Base-by-base conservation (phyloP, 2,113 vertebrate genomes). In the Antechinus stuartii region DNA sequence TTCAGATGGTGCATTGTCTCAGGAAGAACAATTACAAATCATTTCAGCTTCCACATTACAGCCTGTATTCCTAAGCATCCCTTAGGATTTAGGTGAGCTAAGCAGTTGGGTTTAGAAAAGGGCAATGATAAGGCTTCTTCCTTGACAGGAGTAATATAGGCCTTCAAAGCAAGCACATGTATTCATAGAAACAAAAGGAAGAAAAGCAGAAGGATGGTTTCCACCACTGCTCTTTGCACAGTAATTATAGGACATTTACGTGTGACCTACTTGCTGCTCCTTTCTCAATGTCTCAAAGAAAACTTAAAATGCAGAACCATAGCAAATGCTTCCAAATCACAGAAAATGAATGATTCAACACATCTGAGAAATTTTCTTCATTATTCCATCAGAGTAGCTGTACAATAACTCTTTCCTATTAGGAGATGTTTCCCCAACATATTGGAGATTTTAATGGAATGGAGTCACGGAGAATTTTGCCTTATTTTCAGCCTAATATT, bases 11-110 rank as follows among this genome's bases (percentile, higher is more conserved):
- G 10, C 76, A 52, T 96, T 96, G 76, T 97, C 96, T 94, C 2
- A 49, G 53, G 91, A 91, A 55, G 14, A 95, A 93, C 92, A 95
- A 95, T 97, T 94, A 96, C 52, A 2, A 49, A 91, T 89, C 92
- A 95, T 95, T 94, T 76, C 68, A 89, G 94, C 93, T 89, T 68
- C 9, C 30, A 90, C 55, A 0, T 68, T 90, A 30, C 0, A 23
- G 89, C 68, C 56, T 49, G 42, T 76, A 47, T 50, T 92, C 90
- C 92, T 95, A 56, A 35, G 46, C 6, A 68, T 54, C 91, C 96
- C 90, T 46, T 49, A 22, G 91, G 94, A 55, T 68, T 91, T 35
- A 57, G 42, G 26, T 91, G 57, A 91, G 11, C 12, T 35, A 90
- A 90, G 54, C 91, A 96, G 93, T 96, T 53, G 53, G 24, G 6